Conservation (phyloP, 2,888 invertebrate species). For the Diarsia rubi region DNA sequence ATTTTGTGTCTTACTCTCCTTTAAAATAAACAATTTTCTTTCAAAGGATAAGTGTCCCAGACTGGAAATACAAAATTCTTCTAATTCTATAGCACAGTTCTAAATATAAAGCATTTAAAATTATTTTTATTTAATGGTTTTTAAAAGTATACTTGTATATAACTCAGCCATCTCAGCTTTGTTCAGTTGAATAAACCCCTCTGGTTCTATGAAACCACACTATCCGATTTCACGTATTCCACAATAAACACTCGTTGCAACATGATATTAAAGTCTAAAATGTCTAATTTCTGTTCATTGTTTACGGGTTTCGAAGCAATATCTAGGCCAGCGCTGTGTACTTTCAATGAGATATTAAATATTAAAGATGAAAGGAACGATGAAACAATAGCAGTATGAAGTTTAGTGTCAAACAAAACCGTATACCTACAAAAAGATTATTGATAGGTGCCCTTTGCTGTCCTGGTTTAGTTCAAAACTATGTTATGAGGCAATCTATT, state of each 20-base stretch:
- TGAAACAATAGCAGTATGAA: slow-evolving; percentile 21
- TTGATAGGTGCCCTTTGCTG: slow-evolving; percentile 16
- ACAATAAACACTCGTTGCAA: slow-evolving; percentile 12
- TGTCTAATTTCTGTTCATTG: slow-evolving; percentile 34
- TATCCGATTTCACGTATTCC: not conserved
- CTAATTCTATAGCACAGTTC: not conserved
- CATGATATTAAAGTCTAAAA: slow-evolving; percentile 25
- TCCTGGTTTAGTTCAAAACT: slow-evolving; percentile 15
- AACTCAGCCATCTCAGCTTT: no score
- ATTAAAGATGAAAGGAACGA: slow-evolving; percentile 42
- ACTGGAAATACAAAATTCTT: not conserved
- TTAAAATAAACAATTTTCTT: not conserved
- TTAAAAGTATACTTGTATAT: no score
- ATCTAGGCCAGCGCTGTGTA: slow-evolving; percentile 41
- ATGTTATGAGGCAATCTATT: not conserved
- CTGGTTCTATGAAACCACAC: not conserved
- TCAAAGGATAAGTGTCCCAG: not conserved
- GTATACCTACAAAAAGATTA: slow-evolving; percentile 6
- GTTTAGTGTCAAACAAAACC: slow-evolving; percentile 31
- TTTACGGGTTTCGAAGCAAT: slow-evolving; percentile 22
- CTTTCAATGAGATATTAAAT: slow-evolving; percentile 26
- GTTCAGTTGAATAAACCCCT: not conserved
- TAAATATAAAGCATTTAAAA: no score
- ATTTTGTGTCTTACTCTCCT: not conserved
- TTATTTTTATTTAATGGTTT: no score